Conservation (phyloP, 2,888 invertebrate genomes). For the Byasa hedistus region DNA sequence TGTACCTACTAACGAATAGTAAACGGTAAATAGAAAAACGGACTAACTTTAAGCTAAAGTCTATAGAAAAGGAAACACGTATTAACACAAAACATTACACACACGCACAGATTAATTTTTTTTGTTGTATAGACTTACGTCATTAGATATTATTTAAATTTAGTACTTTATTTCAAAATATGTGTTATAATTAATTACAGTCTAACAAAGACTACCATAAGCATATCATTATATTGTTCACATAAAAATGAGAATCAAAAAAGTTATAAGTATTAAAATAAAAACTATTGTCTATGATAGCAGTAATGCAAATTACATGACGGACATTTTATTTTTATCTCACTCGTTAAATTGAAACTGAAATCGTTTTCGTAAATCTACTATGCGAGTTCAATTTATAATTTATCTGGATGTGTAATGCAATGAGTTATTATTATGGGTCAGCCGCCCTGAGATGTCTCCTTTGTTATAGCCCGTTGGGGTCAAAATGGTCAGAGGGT, state of each 20-base stretch:
- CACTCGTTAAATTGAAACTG: neutral
- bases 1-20: too few species aligned
- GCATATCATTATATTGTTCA: too few species aligned
- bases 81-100: too few species aligned
- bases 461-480: slow-evolving; percentile 55
- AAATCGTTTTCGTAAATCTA: neutral
- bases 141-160: too few species aligned
- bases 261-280: neutral
- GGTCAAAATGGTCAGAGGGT: slow-evolving; percentile 77
- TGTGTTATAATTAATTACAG: too few species aligned
- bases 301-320: neutral
- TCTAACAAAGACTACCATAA: too few species aligned
- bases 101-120: too few species aligned
- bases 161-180: too few species aligned
- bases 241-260: neutral
- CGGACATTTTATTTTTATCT: neutral
- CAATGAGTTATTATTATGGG: slow-evolving; percentile 71
- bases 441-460: slow-evolving; percentile 65
- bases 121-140: too few species aligned
- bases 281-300: neutral
- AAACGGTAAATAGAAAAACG: too few species aligned
- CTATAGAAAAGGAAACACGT: too few species aligned
- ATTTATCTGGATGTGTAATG: slow-evolving; percentile 73
- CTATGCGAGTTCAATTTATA: slow-evolving; percentile 51
- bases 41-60: too few species aligned